Evolutionary conservation across 1,140 invertebrate genomes (phyloP), one percentile per base, ranked within the genome.

Genomic region (Tetramorium parvispinum): DNA sequence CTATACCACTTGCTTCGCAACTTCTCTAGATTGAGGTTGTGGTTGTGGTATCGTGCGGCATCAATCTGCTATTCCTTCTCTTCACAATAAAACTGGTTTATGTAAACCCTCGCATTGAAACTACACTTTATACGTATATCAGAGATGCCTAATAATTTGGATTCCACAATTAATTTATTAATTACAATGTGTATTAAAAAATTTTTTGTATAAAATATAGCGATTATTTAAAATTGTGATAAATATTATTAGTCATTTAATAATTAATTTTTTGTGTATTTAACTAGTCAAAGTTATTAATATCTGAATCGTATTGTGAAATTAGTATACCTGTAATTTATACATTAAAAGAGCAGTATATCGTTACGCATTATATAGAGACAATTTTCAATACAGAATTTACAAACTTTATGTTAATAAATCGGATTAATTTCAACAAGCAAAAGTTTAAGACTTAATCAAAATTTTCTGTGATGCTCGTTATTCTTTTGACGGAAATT

Each of bases 11-110:
- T 66, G n/a, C 77, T 32, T 27, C 32, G 21, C 24, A 27, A 70
- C 16, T 21, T 53, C 55, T 32, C 16, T 27, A 18, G 18, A 5
- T 32, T 68, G 65, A 49, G 40, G 16, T 59, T 21, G 43, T 27
- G 76, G 27, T 65, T 79, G 46, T 68, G 40, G 24, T 83, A 83
- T 83, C 68, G 40, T 32, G 27, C 24, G 11, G 51, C 66, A 83
- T 83, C 70, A 83, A 83, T 83, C 55, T 75, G 53, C 49, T n/a
- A 81, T 55, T 49, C 18, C 21, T 21, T 7, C 37, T 82, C 51
- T 18, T 46, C 40, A 40, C 18, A 73, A 82, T 82, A 82, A 83
- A 75, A 73, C 57, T 73, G 2, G 57, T 59, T 75, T 37, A 61
- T 59, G 73, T 32, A 59, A 83, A 11, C 10, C 18, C 16, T n/a